Evolutionary conservation across 1,140 invertebrate genomes (phyloP), one percentile per base, ranked within the genome.

Genomic region (Diabrotica virgifera): DNA sequence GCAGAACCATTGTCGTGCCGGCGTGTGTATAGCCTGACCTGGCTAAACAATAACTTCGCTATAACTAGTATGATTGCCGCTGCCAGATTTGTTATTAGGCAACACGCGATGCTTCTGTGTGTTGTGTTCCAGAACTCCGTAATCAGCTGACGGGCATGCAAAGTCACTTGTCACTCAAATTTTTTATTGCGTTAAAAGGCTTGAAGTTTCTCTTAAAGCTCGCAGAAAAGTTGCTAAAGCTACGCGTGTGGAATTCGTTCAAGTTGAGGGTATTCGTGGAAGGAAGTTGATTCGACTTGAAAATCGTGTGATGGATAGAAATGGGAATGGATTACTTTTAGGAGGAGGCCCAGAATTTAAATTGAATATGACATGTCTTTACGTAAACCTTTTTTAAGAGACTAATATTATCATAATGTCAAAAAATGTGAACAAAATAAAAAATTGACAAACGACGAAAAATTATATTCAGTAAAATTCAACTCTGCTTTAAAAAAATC

Each of bases 11-110:
- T 46, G 40, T 46, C 40, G 40, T 46, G 40, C n/a, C 40, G 40
- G n/a, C 40, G 40, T 46, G 40, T 46, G 40, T n/a, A 46, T 46
- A 36, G 59, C 51, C 51, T 46, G 61, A 62, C 52, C 52, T 60
- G 59, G 40, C 59, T 52, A 60, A 60, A 60, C 59, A 60, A 52
- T 60, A 60, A 60, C 59, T 60, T 51, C 24, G 12, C 46, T 36
- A 46, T 50, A 35, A 57, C 55, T 57, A 36, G 24, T 57, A 57
- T 52, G 70, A 72, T 72, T 70, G 67, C 65, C 57, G 56, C 65
- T 64, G 67, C 69, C 65, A 70, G 69, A 70, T 72, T 72, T 70
- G 69, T 69, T 72, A 72, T 72, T 72, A 70, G 60, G 46, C 65
- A 63, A 70, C 71, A 72, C 69, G 71, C 71, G 66, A 72, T 46